Percentiles rank a stretch among this genome's conserved stretches.
Evolutionary conservation across 1,140 invertebrate species (phyloP).

Genomic region (Trinorchestia longiramus): DNA sequence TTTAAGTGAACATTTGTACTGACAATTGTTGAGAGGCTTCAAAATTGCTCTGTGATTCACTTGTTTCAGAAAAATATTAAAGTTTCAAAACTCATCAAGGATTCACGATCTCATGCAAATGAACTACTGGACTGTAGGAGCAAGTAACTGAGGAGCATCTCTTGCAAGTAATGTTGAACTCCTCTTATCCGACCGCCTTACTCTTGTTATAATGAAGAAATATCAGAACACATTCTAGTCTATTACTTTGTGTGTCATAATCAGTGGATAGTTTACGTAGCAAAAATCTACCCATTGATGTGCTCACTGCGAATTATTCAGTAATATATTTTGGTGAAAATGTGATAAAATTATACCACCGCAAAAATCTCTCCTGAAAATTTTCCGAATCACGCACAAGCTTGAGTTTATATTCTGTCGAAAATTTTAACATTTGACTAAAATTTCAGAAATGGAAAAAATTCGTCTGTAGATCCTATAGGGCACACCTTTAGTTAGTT

Average conservation of each 20-base stretch:
- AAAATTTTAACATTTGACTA: not conserved
- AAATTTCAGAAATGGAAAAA: not conserved
- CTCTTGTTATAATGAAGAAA: not conserved
- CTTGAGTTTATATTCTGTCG: not conserved
- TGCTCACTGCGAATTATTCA: not conserved
- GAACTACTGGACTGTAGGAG: not conserved
- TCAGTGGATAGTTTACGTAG: not conserved
- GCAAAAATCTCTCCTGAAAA: not conserved
- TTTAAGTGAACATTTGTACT: not conserved
- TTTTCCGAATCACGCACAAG: not conserved
- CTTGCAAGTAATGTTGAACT: not conserved
- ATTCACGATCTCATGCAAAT: not conserved
- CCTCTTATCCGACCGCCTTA: not conserved
- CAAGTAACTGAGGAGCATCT: not conserved
- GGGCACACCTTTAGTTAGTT: not conserved
- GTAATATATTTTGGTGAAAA: not conserved
- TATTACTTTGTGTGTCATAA: not conserved
- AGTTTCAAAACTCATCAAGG: not conserved
- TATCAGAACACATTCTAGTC: not conserved
- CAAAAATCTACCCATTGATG: not conserved
- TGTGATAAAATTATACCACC: not conserved
- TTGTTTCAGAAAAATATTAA: not conserved
- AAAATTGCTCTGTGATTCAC: not conserved
- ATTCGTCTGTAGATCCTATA: not conserved
- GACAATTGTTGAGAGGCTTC: not conserved